phyloP scores from a whole-genome alignment of 2,797 vertebrate genomes.

The Huso huso region DNA sequence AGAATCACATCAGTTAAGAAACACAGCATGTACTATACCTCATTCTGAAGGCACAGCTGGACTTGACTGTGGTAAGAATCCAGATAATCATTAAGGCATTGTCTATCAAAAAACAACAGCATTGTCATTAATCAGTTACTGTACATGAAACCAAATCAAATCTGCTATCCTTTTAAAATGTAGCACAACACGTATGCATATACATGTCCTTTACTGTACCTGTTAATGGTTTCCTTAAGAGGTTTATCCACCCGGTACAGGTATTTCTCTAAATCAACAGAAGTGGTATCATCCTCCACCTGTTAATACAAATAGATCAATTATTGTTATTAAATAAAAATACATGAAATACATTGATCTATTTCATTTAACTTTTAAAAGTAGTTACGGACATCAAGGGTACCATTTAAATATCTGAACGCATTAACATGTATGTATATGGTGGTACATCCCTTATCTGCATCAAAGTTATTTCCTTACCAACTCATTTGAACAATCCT shows the following conservation, averaged over 20 bases:
- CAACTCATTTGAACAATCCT: too few species aligned
- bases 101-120: conserved; percentile 55
- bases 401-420: too few species aligned
- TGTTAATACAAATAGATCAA: conserved; percentile 31
- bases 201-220: conserved; percentile 51
- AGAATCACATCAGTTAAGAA: background rate
- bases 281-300: conserved; percentile 76
- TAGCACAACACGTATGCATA: background rate
- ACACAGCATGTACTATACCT: conserved; percentile 53
- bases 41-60: conserved; percentile 71
- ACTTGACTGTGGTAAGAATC: conserved; percentile 80
- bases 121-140: too few species aligned
- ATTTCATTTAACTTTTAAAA: background rate
- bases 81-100: conserved; percentile 75
- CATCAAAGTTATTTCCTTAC: too few species aligned
- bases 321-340: background rate
- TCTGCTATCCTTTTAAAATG: background rate
- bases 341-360: background rate
- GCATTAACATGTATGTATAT: too few species aligned
- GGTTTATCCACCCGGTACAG: conserved; percentile 78
- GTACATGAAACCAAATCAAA: conserved; percentile 19
- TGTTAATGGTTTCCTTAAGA: conserved; percentile 80
- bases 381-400: too few species aligned
- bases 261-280: conserved; percentile 74
- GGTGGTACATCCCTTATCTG: too few species aligned